Evolutionary conservation across 2,888 invertebrate species (phyloP).

Genomic region (Pachymerium ferrugineum): DNA sequence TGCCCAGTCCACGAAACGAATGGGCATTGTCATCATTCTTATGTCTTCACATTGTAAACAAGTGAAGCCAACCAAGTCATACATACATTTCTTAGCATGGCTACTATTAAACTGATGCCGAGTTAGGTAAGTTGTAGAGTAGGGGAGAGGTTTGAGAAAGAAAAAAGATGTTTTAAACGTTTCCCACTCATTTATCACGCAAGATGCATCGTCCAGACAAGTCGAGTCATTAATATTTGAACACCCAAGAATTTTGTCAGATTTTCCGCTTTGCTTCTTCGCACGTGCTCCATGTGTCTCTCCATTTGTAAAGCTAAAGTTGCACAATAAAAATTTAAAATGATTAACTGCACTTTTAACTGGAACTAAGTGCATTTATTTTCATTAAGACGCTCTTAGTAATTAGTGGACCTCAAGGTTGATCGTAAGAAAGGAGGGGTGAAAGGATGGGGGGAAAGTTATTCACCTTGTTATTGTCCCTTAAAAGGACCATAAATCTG

Average conservation of each 20-base stretch:
- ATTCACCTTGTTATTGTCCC: conserved; percentile 9
- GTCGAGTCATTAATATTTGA: conserved; percentile 13
- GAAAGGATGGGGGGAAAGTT: too few relatives aligned
- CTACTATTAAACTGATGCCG: not conserved
- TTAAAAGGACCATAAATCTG: conserved; percentile 13
- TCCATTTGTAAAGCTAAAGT: not conserved
- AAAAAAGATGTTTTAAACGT: not conserved
- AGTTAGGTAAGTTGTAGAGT: not conserved
- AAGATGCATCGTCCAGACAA: not conserved
- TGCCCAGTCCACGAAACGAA: not conserved
- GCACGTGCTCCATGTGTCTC: conserved; percentile 13
- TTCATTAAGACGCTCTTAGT: not conserved
- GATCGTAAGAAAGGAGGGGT: not conserved
- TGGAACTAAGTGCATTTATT: not conserved
- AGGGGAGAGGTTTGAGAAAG: not conserved
- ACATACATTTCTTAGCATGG: not conserved
- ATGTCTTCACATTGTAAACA: not conserved
- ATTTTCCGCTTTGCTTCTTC: not conserved
- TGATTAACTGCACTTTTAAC: not conserved
- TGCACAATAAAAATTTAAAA: not conserved
- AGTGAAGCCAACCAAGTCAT: not conserved
- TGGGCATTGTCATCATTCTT: not conserved
- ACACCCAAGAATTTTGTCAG: not conserved
- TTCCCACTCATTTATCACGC: not conserved
- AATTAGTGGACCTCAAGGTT: not conserved